These are phyloP conservation scores for Lampropteryx suffumata DNA, from an alignment of 2,888 invertebrate genomes.

Conservation along the genomic window DNA sequence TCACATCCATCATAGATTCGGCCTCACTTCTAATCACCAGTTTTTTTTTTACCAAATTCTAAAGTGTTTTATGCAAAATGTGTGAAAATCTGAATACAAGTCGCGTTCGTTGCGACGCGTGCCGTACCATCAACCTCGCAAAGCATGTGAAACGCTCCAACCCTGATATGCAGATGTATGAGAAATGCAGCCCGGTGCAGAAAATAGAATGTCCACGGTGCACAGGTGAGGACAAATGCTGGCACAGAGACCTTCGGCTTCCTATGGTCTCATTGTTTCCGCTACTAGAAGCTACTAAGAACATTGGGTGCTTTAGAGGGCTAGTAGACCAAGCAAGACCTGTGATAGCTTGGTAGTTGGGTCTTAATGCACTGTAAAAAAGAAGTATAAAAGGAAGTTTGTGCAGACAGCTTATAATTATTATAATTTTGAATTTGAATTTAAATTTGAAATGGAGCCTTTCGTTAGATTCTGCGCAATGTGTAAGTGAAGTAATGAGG, in stretches of 20 bases:
- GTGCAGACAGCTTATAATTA: no score
- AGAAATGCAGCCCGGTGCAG: slow-evolving; percentile 58
- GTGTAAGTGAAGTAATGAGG: no score
- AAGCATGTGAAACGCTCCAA: slow-evolving; percentile 56
- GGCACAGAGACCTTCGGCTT: no score
- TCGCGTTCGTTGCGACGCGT: slow-evolving; percentile 61
- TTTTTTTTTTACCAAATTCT: slow-evolving; percentile 14
- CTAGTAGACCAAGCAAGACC: no score
- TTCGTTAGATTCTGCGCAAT: background rate
- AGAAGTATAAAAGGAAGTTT: no score
- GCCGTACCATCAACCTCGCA: slow-evolving; percentile 73
- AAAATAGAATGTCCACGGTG: slow-evolving; percentile 51
- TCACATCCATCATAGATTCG: slow-evolving; percentile 13
- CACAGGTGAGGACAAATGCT: slow-evolving; percentile 44
- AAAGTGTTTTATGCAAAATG: slow-evolving; percentile 43
- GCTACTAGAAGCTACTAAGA: no score
- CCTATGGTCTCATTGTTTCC: no score
- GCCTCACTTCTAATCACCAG: slow-evolving; percentile 26
- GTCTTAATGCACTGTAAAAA: no score
- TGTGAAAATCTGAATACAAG: slow-evolving; percentile 54
- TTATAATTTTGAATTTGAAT: no score
- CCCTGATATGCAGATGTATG: slow-evolving; percentile 70
- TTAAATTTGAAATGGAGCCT: background rate
- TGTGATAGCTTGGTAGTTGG: no score
- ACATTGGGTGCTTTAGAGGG: no score